These are phyloP conservation scores for Sitophilus oryzae DNA, from an alignment of 1,140 invertebrate species.

Conservation along the genomic window DNA sequence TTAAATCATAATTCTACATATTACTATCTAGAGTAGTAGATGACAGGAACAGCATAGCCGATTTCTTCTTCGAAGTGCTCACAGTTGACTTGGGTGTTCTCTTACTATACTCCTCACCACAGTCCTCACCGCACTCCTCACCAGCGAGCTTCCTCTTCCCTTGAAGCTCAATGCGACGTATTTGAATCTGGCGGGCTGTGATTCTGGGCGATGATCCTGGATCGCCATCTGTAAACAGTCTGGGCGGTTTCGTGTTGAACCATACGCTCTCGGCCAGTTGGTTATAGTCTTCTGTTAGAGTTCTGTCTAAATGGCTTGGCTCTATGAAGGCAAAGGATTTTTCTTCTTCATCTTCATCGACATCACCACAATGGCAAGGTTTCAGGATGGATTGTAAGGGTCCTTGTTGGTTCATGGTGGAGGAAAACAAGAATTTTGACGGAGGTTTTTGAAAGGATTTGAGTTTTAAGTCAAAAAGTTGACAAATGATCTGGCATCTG, in stretches of 20 bases:
- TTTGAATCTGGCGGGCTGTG: constrained; percentile 21
- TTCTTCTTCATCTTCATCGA: constrained; percentile 6
- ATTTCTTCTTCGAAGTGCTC: constrained; percentile 15
- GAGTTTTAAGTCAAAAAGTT: too few species aligned
- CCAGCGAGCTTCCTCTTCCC: constrained; percentile 18
- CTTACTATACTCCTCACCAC: background rate
- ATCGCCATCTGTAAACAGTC: constrained; percentile 6
- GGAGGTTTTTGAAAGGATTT: too few species aligned
- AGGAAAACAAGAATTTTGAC: too few species aligned
- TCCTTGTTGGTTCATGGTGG: background rate
- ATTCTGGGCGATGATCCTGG: background rate
- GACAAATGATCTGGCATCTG: too few species aligned
- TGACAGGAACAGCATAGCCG: constrained; percentile 10
- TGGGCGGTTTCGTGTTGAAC: constrained; percentile 19
- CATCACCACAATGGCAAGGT: constrained; percentile 10
- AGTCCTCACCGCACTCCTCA: constrained; percentile 2
- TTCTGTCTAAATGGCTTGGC: constrained; percentile 10
- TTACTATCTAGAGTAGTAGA: constrained; percentile 10
- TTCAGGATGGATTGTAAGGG: background rate
- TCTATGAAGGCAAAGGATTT: constrained; percentile 18
- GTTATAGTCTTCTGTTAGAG: constrained; percentile 4
- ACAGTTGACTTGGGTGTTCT: constrained; percentile 9
- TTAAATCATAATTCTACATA: too few species aligned
- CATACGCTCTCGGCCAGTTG: constrained; percentile 14
- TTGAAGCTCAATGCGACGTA: constrained; percentile 18